Base-by-base conservation (phyloP, 1,140 invertebrate species). In the Drosophila equinoxialis region DNA sequence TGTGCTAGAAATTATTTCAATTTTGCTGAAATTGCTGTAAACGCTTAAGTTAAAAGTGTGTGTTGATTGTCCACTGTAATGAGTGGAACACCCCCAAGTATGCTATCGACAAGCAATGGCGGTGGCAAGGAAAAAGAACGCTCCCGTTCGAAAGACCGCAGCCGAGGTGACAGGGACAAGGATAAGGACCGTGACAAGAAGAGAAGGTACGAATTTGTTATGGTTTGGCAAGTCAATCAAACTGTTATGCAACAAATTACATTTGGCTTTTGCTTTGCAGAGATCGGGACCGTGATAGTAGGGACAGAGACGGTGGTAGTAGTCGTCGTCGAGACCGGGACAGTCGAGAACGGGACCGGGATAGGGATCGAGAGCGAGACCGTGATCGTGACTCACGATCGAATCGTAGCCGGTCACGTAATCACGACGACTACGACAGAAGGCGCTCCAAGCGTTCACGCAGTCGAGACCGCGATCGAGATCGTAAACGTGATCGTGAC, bases 111-210 rank as follows among this genome's bases (percentile, higher is more conserved):
- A 23, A 17, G 77, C 35, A 68, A 67, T 30, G 42, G 76, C 23
- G 81, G 66, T 42, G 67, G 65, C 42, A 58, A 17, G 26, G 82
- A 86, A 59, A 89, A 89, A 58, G 83, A 87, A 41, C 85, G 85
- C 41, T 91, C 90, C 3, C 82, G 83, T 48, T 91, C 90, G 11
- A 84, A 71, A 42, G 83, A 89, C 54, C 83, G 84, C 11, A 67
- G 92, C 23, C 91, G 93, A 20, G 93, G 93, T 61, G 93, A 93
- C 41, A 90, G 92, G 17, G 93, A 93, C 10, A 73, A 91, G 17
- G 93, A 93, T 26, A 82, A 83, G 35, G 93, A 93, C 37, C 91
- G 93, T 81, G 68, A 94, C 91, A 75, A 93, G 90, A 93, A 93
- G 58, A 63, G 71, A 13, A 83, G 78, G 84, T 87, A 3, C 57